Evolutionary conservation across 2,888 invertebrate genomes (phyloP).

Genomic region (Heteromurus nitidus): DNA sequence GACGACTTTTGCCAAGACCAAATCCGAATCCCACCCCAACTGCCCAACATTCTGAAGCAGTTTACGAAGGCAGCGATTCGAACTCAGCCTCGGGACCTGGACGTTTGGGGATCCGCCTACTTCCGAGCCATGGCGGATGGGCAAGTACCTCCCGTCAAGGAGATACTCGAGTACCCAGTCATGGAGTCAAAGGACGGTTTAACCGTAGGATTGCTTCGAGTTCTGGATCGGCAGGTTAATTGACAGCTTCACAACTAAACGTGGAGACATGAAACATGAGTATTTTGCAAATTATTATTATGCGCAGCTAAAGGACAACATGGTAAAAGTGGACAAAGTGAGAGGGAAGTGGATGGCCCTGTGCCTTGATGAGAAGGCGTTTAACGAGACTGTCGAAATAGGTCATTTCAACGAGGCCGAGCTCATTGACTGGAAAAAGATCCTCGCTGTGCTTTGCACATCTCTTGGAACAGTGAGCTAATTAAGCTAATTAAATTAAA

Average conservation of each 20-base stretch:
- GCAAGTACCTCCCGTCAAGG: conserved; percentile 87
- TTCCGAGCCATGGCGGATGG: conserved; percentile 87
- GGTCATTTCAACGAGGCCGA: conserved; percentile 54
- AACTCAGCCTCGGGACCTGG: conserved; percentile 90
- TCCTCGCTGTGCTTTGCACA: conserved; percentile 67
- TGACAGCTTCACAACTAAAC: background rate
- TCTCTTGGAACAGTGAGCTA: conserved; percentile 67
- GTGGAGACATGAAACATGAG: conserved; percentile 9
- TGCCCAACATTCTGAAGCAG: conserved; percentile 88
- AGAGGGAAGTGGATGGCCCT: conserved; percentile 67
- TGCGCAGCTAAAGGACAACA: conserved; percentile 26
- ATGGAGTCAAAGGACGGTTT: conserved; percentile 82
- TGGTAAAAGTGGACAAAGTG: conserved; percentile 50
- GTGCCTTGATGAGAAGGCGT: conserved; percentile 66
- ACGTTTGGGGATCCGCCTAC: conserved; percentile 89
- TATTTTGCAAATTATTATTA: background rate
- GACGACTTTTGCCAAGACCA: conserved; percentile 88
- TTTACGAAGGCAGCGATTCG: conserved; percentile 94
- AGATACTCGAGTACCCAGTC: conserved; percentile 84
- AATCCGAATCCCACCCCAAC: conserved; percentile 87
- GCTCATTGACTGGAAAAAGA: conserved; percentile 65
- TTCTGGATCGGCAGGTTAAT: conserved; percentile 85
- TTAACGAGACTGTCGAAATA: conserved; percentile 59
- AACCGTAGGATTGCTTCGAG: conserved; percentile 86
- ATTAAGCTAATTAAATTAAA: conserved; percentile 14